Evolutionary conservation across 2,797 vertebrate genomes (phyloP).

Genomic region (Odontamblyopus rebecca): DNA sequence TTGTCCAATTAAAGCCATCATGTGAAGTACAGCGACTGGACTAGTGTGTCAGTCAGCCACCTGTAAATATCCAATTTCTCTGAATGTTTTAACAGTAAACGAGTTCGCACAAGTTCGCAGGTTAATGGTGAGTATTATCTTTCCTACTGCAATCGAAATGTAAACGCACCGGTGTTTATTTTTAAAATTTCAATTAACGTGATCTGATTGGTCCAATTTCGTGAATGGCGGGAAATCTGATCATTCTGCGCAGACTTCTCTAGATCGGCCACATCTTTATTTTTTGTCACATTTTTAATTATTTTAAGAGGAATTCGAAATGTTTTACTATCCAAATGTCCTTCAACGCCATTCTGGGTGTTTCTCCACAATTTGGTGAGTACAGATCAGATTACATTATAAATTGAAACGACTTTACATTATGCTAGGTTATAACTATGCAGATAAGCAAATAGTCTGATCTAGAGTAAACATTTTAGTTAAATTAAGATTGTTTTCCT

Average conservation of each 20-base stretch:
- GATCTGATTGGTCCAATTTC: constrained; percentile 41
- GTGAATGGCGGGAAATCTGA: constrained; percentile 29
- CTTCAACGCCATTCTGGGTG: constrained; percentile 82
- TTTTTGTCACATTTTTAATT: neutral
- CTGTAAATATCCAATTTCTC: neutral
- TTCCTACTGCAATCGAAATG: accelerated
- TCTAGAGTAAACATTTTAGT: neutral
- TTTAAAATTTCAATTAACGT: neutral
- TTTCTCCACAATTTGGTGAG: constrained; percentile 87
- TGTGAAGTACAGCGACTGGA: neutral
- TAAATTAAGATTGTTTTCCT: neutral
- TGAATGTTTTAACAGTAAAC: constrained; percentile 10
- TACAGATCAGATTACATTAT: constrained; percentile 3
- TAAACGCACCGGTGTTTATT: constrained; percentile 24
- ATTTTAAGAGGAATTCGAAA: constrained; percentile 26
- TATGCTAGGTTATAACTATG: neutral
- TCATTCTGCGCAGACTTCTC: neutral
- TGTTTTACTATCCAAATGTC: constrained; percentile 87
- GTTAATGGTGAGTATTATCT: neutral
- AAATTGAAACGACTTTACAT: neutral
- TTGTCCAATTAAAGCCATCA: constrained; percentile 4
- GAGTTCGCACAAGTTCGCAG: neutral
- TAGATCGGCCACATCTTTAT: neutral
- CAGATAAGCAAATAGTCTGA: neutral
- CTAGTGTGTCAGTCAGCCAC: constrained; percentile 4